Percentiles rank a stretch among this genome's conserved stretches.
These are phyloP conservation scores for Caradrina clavipalpis DNA, from an alignment of 2,888 invertebrate genomes.

Conservation along the genomic window DNA sequence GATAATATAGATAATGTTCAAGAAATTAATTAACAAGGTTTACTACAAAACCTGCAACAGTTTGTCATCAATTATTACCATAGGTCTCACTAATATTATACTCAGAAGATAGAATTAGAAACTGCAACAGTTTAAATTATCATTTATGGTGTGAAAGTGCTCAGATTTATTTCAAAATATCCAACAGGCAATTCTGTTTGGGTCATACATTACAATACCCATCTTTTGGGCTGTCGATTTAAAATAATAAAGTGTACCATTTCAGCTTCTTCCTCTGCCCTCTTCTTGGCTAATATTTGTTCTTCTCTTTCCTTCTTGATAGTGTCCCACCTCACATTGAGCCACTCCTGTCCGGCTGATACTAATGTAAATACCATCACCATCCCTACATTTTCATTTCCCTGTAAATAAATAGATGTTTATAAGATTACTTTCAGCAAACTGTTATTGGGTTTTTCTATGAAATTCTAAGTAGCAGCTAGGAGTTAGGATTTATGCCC, in stretches of 20 bases:
- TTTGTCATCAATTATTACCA: too few species aligned
- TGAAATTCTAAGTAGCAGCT: too few species aligned
- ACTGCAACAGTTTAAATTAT: too few species aligned
- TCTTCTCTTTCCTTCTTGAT: constrained; percentile 94
- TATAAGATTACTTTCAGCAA: not conserved
- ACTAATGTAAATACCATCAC: constrained; percentile 99
- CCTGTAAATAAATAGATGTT: constrained; percentile 81
- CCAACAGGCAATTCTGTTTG: not conserved
- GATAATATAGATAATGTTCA: too few species aligned
- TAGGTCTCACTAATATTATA: too few species aligned
- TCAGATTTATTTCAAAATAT: not conserved
- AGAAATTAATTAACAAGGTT: too few species aligned
- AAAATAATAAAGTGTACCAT: constrained; percentile 86
- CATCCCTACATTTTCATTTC: constrained; percentile 98
- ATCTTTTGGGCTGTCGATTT: not conserved
- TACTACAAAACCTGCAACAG: too few species aligned
- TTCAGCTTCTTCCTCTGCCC: constrained; percentile 97
- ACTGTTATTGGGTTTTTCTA: too few species aligned
- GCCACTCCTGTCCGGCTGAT: constrained; percentile 97
- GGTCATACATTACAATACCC: too few species aligned
- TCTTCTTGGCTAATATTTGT: constrained; percentile 92
- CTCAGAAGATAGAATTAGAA: too few species aligned
- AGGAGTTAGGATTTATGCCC: too few species aligned
- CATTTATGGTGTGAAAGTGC: not conserved
- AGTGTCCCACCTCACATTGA: constrained; percentile 96